Conservation (phyloP, 2,113 vertebrate genomes). For the Xiphophorus maculatus region DNA sequence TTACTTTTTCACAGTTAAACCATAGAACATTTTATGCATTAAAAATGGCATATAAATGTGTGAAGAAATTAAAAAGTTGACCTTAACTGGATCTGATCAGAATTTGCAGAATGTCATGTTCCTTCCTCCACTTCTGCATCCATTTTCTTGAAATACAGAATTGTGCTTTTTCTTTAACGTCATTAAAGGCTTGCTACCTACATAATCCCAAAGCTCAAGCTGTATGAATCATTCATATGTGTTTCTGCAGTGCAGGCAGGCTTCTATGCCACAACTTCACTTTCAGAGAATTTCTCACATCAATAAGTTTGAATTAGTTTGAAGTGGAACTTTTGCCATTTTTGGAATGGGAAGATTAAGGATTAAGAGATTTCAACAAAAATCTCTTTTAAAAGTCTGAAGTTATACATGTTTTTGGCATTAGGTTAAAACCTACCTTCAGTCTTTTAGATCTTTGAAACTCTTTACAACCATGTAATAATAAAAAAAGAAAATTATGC, state of each 20-base stretch:
- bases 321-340: background rate
- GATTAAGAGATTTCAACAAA: background rate
- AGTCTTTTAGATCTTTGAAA: background rate
- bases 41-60: background rate
- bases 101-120: background rate
- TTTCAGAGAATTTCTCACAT: conserved; percentile 18
- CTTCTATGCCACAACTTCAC: conserved; percentile 18
- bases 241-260: conserved; percentile 42
- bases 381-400: background rate
- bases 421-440: too few relatives aligned
- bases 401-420: too few relatives aligned
- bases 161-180: background rate
- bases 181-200: conserved; percentile 20
- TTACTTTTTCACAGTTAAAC: background rate
- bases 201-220: conserved; percentile 26
- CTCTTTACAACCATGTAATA: too few relatives aligned
- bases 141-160: background rate
- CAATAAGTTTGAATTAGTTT: conserved; percentile 13
- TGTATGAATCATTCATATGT: conserved; percentile 69
- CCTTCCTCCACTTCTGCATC: background rate
- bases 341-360: background rate
- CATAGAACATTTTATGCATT: background rate
- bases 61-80: too few relatives aligned
- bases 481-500: too few relatives aligned
- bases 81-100: background rate